Evolutionary conservation across 1,140 invertebrate species (phyloP).

Genomic region (Pararge aegeria): DNA sequence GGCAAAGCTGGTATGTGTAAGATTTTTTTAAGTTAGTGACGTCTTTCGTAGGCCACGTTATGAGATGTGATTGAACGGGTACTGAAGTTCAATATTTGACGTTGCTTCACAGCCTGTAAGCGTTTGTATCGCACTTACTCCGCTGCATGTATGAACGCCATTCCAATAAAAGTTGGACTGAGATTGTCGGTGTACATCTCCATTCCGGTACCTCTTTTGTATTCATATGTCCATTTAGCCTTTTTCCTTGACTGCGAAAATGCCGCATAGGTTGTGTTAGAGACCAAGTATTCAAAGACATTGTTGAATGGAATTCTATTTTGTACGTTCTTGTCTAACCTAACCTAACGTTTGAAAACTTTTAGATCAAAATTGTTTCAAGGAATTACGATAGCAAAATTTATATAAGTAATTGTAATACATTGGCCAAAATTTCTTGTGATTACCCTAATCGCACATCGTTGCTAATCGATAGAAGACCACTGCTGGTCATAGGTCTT

Average conservation of each 20-base stretch:
- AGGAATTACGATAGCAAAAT: no score
- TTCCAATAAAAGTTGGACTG: constrained; percentile 97
- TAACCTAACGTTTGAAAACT: no score
- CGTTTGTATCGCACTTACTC: constrained; percentile 90
- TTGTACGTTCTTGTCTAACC: no score
- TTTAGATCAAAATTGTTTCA: no score
- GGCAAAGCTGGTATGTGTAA: constrained; percentile 11
- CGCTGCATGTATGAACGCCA: constrained; percentile 98
- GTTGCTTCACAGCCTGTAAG: constrained; percentile 32
- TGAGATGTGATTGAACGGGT: constrained; percentile 23
- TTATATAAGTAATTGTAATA: no score
- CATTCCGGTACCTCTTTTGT: constrained; percentile 98
- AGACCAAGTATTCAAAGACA: neutral
- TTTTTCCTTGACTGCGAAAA: constrained; percentile 92
- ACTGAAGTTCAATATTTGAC: constrained; percentile 25
- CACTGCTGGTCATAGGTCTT: no score
- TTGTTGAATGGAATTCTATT: neutral
- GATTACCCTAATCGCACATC: no score
- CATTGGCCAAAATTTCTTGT: no score
- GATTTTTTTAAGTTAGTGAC: constrained; percentile 20
- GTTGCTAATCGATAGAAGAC: no score
- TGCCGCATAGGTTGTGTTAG: constrained; percentile 47
- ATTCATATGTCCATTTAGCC: constrained; percentile 99
- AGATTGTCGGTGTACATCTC: constrained; percentile 99
- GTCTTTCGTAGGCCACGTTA: constrained; percentile 7